These are phyloP conservation scores for Myanophis thanlyinensis DNA, from an alignment of 2,113 vertebrate genomes.

Conservation along the genomic window DNA sequence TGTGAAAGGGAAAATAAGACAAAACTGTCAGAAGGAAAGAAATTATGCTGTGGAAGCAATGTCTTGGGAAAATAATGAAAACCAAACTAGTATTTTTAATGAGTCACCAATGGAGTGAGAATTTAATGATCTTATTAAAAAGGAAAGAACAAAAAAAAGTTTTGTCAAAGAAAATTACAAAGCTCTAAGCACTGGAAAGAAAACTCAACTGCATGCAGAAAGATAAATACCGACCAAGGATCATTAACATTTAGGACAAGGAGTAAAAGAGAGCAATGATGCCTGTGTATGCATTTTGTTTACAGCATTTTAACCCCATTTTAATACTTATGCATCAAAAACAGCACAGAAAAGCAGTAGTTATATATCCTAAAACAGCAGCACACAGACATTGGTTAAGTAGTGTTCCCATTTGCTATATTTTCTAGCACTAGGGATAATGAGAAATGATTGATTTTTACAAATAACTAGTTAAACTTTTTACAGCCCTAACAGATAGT, in stretches of 20 bases:
- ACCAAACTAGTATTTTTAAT: not conserved
- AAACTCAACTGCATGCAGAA: not conserved
- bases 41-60: not conserved
- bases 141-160: not conserved
- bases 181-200: not conserved
- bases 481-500: not conserved
- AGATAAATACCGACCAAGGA: not conserved
- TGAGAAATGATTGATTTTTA: not conserved
- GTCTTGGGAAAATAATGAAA: not conserved
- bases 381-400: not conserved
- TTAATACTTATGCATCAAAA: not conserved
- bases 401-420: not conserved
- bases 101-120: not conserved
- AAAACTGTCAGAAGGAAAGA: constrained; percentile 40
- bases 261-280: not conserved
- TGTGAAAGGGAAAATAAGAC: not conserved
- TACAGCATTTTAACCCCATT: not conserved
- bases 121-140: not conserved
- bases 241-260: not conserved
- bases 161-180: not conserved
- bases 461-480: not conserved
- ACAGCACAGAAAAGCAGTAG: not conserved
- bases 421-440: not conserved
- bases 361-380: not conserved
- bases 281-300: not conserved